These are phyloP conservation scores for Mormyrus lacerda DNA, from an alignment of 2,113 vertebrate species.

Conservation along the genomic window DNA sequence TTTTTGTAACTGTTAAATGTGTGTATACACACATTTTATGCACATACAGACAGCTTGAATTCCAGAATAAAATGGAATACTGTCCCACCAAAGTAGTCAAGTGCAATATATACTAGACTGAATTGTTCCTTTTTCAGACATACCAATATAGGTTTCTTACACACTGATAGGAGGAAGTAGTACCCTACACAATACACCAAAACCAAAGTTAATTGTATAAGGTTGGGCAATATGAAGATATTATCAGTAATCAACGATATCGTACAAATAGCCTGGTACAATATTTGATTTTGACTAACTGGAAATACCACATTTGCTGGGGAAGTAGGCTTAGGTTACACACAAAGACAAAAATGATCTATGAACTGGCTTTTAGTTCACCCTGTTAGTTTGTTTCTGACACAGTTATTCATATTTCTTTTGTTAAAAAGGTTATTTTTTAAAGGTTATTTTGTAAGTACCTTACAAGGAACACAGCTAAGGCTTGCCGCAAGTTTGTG, in stretches of 20 bases:
- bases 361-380: not conserved
- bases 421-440: not conserved
- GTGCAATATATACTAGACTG: not conserved
- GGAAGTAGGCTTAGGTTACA: not conserved
- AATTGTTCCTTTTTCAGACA: not conserved
- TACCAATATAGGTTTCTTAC: not conserved
- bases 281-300: not conserved
- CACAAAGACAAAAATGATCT: not conserved
- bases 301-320: not conserved
- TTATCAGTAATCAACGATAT: not conserved
- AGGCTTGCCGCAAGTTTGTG: not conserved
- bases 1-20: not conserved
- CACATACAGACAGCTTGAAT: not conserved
- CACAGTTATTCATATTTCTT: not conserved
- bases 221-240: not conserved
- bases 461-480: not conserved
- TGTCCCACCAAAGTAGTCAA: not conserved
- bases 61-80: constrained; percentile 7
- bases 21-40: not conserved
- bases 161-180: not conserved
- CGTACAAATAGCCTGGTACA: not conserved
- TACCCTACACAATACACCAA: not conserved
- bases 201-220: not conserved
- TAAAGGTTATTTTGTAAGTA: not conserved
- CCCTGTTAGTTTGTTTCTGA: not conserved